Evolutionary conservation across 2,888 invertebrate genomes (phyloP).

Genomic region (Leptodirus hochenwartii): DNA sequence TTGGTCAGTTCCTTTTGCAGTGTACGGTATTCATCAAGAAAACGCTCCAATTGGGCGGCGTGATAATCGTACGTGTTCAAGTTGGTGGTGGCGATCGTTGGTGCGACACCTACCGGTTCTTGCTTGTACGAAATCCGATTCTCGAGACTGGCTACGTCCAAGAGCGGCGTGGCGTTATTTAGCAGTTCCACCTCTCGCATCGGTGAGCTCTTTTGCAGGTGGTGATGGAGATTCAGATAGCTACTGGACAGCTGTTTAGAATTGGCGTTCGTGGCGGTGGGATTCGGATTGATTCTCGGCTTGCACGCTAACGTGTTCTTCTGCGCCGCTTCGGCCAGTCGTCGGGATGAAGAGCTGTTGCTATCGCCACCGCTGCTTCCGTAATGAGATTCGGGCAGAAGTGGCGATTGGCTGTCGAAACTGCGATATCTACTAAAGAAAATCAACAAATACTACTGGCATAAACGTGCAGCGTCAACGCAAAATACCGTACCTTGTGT

Average conservation of each 20-base stretch:
- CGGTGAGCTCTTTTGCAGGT: slow-evolving; percentile 34
- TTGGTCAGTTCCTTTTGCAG: slow-evolving; percentile 59
- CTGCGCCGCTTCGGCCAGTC: slow-evolving; percentile 30
- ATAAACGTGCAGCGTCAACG: slow-evolving; percentile 16
- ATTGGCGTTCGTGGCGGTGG: slow-evolving; percentile 6
- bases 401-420: slow-evolving; percentile 55
- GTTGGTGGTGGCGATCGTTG: slow-evolving; percentile 15
- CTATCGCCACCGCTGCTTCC: slow-evolving; percentile 52
- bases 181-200: slow-evolving; percentile 23
- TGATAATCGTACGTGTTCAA: slow-evolving; percentile 54
- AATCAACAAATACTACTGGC: slow-evolving; percentile 7
- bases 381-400: slow-evolving; percentile 48
- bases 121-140: slow-evolving; percentile 17
- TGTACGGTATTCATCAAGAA: slow-evolving; percentile 60
- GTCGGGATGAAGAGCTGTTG: slow-evolving; percentile 28
- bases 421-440: slow-evolving; percentile 20
- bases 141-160: slow-evolving; percentile 39
- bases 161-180: slow-evolving; percentile 37
- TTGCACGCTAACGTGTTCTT: slow-evolving; percentile 16
- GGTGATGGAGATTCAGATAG: slow-evolving; percentile 44
- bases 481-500: slow-evolving; percentile 18
- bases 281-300: slow-evolving; percentile 13
- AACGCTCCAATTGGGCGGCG: slow-evolving; percentile 60
- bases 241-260: slow-evolving; percentile 42
- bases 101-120: no score